Evolutionary conservation across 2,888 invertebrate species (phyloP), one percentile per base, ranked within the genome.

Genomic region (Troides helena): DNA sequence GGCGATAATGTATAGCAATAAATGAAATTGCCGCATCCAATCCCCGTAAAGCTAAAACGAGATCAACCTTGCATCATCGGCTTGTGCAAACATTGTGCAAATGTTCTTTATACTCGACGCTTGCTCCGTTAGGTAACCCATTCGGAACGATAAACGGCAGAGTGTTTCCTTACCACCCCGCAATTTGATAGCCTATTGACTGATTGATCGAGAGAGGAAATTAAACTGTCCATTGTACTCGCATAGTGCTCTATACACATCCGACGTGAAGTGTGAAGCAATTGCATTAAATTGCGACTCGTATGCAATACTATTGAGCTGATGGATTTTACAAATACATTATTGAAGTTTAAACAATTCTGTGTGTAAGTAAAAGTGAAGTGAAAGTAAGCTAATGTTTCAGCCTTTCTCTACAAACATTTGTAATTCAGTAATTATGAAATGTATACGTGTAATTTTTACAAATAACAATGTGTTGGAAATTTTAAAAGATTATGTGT

Each of bases 21-120:
- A 36, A 60, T 23, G 17, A 60, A 30, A 60, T 36, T 18, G 30
- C 36, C 6, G 25, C 36, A 17, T 60, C 7, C 36, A 36, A 58
- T 7, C 25, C 23, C 12, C 21, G 58, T 58, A 23, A 30, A 60
- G 30, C 59, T 5, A 36, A 60, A 60, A 60, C 30, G 23, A 60
- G 36, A 50, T 17, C 59, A 18, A 36, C 17, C 14, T 60, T 60
- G 36, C 59, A 18, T 30, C 59, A 60, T n/a, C 2, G 50, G 50
- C 50, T 50, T 50, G 50, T 50, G 36, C 59, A 60, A 60, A 10
- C 18, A 18, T 50, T 50, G 50, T 50, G 36, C 59, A 60, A 60
- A 10, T 18, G 17, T 60, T 60, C 36, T 60, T 23, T 60, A 17
- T 25, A 25, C 59, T 50, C 50, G 18, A 50, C 50, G 14, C 50